Conservation (phyloP, 2,888 invertebrate species). For the Ernsta delagoae region DNA sequence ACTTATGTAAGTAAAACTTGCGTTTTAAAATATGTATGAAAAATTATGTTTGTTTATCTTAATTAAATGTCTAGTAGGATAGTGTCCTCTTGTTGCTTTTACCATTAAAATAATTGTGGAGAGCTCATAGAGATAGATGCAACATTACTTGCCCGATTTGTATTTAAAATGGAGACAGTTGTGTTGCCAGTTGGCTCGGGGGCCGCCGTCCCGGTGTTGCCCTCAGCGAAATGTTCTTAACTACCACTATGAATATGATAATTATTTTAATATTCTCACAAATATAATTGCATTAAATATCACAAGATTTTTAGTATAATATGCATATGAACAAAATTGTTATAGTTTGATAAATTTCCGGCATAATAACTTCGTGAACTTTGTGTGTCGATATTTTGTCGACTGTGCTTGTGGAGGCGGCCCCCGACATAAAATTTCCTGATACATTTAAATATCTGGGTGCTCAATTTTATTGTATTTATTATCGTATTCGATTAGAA, state of each 20-base stretch:
- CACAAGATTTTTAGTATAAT: constrained; percentile 8
- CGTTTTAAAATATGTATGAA: constrained; percentile 27
- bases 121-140: constrained; percentile 22
- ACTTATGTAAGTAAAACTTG: constrained; percentile 16
- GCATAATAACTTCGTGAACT: constrained; percentile 28
- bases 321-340: no score
- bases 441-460: constrained; percentile 32
- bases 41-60: constrained; percentile 11
- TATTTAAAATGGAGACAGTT: constrained; percentile 29
- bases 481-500: constrained; percentile 19
- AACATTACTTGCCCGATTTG: constrained; percentile 36
- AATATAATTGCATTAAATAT: neutral
- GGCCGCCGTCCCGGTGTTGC: neutral
- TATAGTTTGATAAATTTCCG: no score
- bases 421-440: constrained; percentile 21
- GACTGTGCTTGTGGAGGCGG: constrained; percentile 6
- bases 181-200: constrained; percentile 21
- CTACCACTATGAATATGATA: constrained; percentile 8
- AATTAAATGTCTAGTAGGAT: neutral
- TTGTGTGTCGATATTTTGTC: constrained; percentile 15
- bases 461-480: constrained; percentile 35
- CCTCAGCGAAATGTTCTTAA: constrained; percentile 4
- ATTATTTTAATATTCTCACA: constrained; percentile 1
- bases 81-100: constrained; percentile 9
- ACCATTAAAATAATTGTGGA: neutral